phyloP scores from a whole-genome alignment of 1,140 invertebrate genomes.

The Drosophila pallidifrons region DNA sequence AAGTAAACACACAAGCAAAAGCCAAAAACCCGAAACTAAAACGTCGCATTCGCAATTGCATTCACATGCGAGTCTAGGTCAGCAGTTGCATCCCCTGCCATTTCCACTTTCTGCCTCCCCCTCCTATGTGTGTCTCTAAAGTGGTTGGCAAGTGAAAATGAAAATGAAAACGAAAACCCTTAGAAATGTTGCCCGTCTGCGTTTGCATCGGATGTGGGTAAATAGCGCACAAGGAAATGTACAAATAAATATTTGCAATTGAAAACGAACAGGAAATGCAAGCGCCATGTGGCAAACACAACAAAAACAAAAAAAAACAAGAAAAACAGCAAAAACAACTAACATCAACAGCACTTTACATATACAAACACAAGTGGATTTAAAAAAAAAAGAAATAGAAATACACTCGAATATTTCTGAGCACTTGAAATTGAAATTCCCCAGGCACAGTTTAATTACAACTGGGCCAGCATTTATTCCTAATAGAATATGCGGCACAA shows the following conservation, averaged over 20 bases:
- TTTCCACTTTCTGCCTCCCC: background rate
- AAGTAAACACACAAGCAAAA: conserved; percentile 21
- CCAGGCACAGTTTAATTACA: conserved; percentile 34
- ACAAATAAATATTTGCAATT: conserved; percentile 81
- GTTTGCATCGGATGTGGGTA: conserved; percentile 69
- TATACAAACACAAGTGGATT: conserved; percentile 35
- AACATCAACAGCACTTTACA: conserved; percentile 56
- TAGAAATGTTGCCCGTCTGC: conserved; percentile 36
- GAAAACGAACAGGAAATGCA: conserved; percentile 77
- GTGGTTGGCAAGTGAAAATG: conserved; percentile 71
- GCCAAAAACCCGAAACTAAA: conserved; percentile 61
- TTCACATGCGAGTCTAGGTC: conserved; percentile 61
- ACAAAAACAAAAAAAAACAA: background rate
- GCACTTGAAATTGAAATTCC: conserved; percentile 34
- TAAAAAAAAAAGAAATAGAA: background rate
- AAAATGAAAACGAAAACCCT: conserved; percentile 59
- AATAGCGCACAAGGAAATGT: conserved; percentile 71
- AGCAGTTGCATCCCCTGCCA: conserved; percentile 15
- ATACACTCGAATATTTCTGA: background rate
- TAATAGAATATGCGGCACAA: conserved; percentile 20
- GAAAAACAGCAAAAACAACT: background rate
- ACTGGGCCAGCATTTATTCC: background rate
- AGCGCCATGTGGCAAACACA: conserved; percentile 65
- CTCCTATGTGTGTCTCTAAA: conserved; percentile 28
- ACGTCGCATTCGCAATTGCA: conserved; percentile 59